A percentile compares a stretch with the other conserved stretches of the same genome.
Conservation (phyloP, 2,888 invertebrate genomes). For the Steinernema hermaphroditum region DNA sequence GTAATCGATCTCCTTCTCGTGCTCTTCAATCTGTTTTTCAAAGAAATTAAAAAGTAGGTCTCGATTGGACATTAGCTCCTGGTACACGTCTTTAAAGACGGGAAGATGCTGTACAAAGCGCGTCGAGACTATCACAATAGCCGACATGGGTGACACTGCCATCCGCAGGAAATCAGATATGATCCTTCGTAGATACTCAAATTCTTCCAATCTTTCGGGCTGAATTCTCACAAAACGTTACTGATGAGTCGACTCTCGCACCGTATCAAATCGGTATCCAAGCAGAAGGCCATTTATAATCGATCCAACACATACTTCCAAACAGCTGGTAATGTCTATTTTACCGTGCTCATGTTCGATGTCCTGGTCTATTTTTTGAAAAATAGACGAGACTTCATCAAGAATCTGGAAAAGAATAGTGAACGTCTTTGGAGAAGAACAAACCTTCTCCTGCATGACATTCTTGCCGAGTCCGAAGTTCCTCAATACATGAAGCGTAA, state of each 20-base stretch:
- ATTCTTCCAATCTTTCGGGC: not conserved
- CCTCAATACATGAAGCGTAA: conserved; percentile 30
- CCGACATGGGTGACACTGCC: not conserved
- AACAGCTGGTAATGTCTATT: conserved; percentile 6
- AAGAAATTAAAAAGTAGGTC: conserved; percentile 32
- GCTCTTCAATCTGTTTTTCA: conserved; percentile 38
- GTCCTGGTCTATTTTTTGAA: conserved; percentile 30
- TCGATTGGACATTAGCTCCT: not conserved
- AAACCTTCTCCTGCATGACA: conserved; percentile 37
- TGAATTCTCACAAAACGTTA: too few relatives aligned
- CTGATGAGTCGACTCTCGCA: too few relatives aligned
- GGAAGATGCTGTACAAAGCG: not conserved
- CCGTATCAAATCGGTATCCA: conserved; percentile 33
- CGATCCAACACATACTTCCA: conserved; percentile 38
- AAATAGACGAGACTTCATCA: conserved; percentile 25
- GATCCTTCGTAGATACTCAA: not conserved
- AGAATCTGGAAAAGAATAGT: conserved; percentile 32
- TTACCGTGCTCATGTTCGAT: not conserved
- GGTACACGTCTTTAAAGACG: not conserved
- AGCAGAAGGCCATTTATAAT: conserved; percentile 38
- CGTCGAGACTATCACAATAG: not conserved
- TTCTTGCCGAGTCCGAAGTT: conserved; percentile 39
- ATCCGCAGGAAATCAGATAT: not conserved
- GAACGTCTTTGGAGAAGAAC: conserved; percentile 22
- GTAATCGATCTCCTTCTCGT: conserved; percentile 33